phyloP scores from a whole-genome alignment of 2,797 vertebrate genomes.

The Helicolenus hilgendorfi region DNA sequence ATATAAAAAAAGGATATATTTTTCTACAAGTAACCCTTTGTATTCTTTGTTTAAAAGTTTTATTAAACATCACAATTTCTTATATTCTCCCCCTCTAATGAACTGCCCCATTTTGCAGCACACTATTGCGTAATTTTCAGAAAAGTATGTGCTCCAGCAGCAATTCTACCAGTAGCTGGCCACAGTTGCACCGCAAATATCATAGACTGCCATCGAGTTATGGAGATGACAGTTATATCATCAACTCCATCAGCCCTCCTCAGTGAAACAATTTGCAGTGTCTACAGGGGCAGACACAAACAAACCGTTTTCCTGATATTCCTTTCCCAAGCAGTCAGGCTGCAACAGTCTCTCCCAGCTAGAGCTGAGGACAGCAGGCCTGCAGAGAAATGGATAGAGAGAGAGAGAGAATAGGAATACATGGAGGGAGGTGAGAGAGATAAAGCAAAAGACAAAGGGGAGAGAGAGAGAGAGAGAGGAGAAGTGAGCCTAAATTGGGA shows the following conservation, averaged over 20 bases:
- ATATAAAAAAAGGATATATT: slow-evolving; percentile 8
- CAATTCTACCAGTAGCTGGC: slow-evolving; percentile 38
- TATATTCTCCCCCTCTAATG: slow-evolving; percentile 34
- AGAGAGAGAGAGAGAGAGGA: slow-evolving; percentile 52
- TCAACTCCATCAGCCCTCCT: slow-evolving; percentile 76
- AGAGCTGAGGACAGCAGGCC: slow-evolving; percentile 45
- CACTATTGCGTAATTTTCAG: slow-evolving; percentile 28
- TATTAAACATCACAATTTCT: slow-evolving; percentile 36
- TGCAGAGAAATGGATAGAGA: slow-evolving; percentile 59
- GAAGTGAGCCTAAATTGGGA: slow-evolving; percentile 89
- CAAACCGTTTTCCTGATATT: slow-evolving; percentile 79
- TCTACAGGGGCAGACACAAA: slow-evolving; percentile 79
- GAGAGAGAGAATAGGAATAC: slow-evolving; percentile 49
- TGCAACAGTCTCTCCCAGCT: slow-evolving; percentile 54
- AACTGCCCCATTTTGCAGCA: slow-evolving; percentile 40
- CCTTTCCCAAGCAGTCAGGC: slow-evolving; percentile 60
- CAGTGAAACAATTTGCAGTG: slow-evolving; percentile 75
- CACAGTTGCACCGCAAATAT: slow-evolving; percentile 66
- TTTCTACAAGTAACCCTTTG: slow-evolving; percentile 24
- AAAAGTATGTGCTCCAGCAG: slow-evolving; percentile 31
- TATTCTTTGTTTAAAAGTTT: slow-evolving; percentile 12
- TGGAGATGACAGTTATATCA: slow-evolving; percentile 82
- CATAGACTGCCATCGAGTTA: slow-evolving; percentile 72
- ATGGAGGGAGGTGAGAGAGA: slow-evolving; percentile 51
- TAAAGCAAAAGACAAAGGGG: slow-evolving; percentile 66